Evolutionary conservation across 2,888 invertebrate species (phyloP).

Genomic region (Hypomecis punctinalis): DNA sequence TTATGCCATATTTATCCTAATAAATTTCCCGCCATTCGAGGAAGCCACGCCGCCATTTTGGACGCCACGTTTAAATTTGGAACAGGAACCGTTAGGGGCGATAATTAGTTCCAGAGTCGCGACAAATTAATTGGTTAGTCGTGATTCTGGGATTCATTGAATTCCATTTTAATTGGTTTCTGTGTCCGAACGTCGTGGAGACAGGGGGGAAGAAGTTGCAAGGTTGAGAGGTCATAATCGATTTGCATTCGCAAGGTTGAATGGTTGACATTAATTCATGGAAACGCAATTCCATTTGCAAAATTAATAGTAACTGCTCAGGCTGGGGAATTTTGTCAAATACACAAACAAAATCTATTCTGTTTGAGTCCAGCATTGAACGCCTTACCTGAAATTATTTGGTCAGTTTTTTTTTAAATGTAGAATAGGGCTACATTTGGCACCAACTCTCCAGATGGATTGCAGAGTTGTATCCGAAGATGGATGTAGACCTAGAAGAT

Average conservation of each 20-base stretch:
- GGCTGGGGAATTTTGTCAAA: no score
- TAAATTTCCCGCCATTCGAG: constrained; percentile 40
- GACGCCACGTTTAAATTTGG: constrained; percentile 50
- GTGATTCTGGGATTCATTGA: constrained; percentile 40
- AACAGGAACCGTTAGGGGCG: constrained; percentile 50
- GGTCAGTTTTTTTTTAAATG: no score
- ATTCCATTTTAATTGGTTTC: constrained; percentile 47
- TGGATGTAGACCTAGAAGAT: no score
- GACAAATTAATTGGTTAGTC: constrained; percentile 44
- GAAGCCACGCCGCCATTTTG: constrained; percentile 46
- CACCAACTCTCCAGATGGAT: no score
- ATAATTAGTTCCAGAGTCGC: constrained; percentile 54
- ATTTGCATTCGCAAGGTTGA: not conserved
- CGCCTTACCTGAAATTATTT: no score
- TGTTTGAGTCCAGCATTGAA: no score
- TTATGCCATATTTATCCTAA: constrained; percentile 32
- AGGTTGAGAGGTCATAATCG: constrained; percentile 14
- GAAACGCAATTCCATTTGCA: no score
- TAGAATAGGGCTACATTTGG: no score
- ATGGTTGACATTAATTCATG: no score
- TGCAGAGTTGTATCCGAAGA: no score
- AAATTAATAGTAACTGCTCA: no score
- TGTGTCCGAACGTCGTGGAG: constrained; percentile 36
- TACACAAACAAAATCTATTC: no score
- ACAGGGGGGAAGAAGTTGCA: constrained; percentile 10